These are phyloP conservation scores for Hypolimnas misippus DNA, from an alignment of 2,888 invertebrate genomes.

Conservation along the genomic window DNA sequence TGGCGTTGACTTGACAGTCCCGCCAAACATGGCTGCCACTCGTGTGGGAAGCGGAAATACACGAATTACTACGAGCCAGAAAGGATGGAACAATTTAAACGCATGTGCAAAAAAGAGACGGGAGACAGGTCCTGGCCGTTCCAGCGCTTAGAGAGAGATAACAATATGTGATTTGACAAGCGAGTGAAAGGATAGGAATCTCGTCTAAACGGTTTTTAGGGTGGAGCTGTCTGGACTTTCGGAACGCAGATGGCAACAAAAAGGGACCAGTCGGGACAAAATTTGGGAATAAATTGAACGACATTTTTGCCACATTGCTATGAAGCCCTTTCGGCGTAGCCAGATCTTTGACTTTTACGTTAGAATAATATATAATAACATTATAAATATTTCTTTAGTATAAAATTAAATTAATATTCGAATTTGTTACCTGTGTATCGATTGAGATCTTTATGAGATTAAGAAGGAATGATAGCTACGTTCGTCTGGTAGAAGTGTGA, in stretches of 20 bases:
- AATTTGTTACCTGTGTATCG: not conserved
- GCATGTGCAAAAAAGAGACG: slow-evolving; percentile 75
- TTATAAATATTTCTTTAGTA: not conserved
- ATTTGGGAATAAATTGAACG: slow-evolving; percentile 82
- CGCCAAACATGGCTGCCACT: slow-evolving; percentile 82
- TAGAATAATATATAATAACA: not conserved
- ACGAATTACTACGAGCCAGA: slow-evolving; percentile 79
- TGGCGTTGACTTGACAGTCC: slow-evolving; percentile 81
- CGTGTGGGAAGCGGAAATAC: slow-evolving; percentile 82
- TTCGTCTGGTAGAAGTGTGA: slow-evolving; percentile 20
- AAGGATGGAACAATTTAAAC: slow-evolving; percentile 70
- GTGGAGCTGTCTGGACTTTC: slow-evolving; percentile 82
- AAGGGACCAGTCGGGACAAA: slow-evolving; percentile 77
- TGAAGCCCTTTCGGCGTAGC: slow-evolving; percentile 56
- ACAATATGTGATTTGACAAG: slow-evolving; percentile 65
- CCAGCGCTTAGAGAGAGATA: slow-evolving; percentile 73
- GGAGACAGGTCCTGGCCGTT: slow-evolving; percentile 72
- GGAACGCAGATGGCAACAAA: slow-evolving; percentile 82
- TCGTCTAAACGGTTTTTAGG: slow-evolving; percentile 80
- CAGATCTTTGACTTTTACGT: slow-evolving; percentile 32
- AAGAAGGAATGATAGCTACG: not conserved
- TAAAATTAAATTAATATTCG: not conserved
- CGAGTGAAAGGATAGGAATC: slow-evolving; percentile 74
- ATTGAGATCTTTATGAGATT: not conserved
- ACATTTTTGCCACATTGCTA: slow-evolving; percentile 79